A percentile compares a stretch with the other conserved stretches of the same genome.
Evolutionary conservation across 2,888 invertebrate genomes (phyloP).

Genomic region (Aporophyla lueneburgensis): DNA sequence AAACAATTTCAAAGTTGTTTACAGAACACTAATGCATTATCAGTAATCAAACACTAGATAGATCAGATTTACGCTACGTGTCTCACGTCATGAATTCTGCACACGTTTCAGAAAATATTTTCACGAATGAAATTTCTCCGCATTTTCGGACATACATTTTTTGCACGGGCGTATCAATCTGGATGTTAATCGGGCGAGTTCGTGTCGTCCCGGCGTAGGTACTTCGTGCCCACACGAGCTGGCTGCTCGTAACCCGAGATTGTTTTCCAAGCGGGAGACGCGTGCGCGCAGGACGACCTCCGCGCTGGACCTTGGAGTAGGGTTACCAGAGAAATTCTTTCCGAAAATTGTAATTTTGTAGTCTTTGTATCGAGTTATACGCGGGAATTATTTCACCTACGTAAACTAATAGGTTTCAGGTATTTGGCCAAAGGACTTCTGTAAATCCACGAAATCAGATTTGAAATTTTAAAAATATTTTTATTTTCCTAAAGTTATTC

Average conservation of each 20-base stretch:
- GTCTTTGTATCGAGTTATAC: not conserved
- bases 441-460: not conserved
- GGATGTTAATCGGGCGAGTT: constrained; percentile 68
- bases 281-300: constrained; percentile 86
- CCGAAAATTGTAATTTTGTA: constrained; percentile 28
- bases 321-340: constrained; percentile 60
- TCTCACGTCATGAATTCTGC: constrained; percentile 24
- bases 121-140: constrained; percentile 33
- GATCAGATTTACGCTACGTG: constrained; percentile 44
- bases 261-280: constrained; percentile 84
- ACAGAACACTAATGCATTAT: constrained; percentile 47
- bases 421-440: not conserved
- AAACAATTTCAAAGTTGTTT: constrained; percentile 40
- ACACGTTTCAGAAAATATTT: constrained; percentile 45
- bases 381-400: not conserved
- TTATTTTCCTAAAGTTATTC: not conserved
- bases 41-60: constrained; percentile 50
- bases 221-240: constrained; percentile 73
- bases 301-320: constrained; percentile 83
- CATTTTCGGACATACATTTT: constrained; percentile 56
- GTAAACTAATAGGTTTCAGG: not conserved
- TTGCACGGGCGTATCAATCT: constrained; percentile 66
- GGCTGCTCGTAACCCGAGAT: constrained; percentile 83
- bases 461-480: not conserved
- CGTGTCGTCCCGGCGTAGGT: constrained; percentile 67